Conservation (phyloP, 2,888 invertebrate species). For the Lycia hirtaria region DNA sequence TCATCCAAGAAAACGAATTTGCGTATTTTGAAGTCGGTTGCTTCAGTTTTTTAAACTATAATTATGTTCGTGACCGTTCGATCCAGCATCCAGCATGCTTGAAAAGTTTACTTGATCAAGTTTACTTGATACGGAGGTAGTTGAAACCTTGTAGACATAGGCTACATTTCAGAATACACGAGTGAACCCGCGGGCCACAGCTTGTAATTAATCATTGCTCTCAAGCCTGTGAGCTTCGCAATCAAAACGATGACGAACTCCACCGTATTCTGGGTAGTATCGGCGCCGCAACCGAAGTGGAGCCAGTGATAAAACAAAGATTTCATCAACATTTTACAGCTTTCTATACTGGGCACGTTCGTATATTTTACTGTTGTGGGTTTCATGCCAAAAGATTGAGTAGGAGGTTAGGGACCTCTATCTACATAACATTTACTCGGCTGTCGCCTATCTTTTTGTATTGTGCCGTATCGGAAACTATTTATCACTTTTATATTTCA, state of each 20-base stretch:
- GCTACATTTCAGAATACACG: no score
- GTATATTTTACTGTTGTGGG: slow-evolving; percentile 22
- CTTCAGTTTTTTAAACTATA: no score
- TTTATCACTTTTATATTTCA: slow-evolving; percentile 13
- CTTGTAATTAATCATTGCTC: background rate
- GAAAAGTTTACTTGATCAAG: no score
- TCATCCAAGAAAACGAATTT: no score
- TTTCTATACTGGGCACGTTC: slow-evolving; percentile 26
- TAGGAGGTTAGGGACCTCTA: slow-evolving; percentile 19
- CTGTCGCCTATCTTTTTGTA: slow-evolving; percentile 18
- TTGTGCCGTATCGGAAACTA: slow-evolving; percentile 13
- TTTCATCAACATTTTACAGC: slow-evolving; percentile 23
- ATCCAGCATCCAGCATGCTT: no score
- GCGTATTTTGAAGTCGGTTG: no score
- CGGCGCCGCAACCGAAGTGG: slow-evolving; percentile 3
- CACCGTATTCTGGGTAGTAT: slow-evolving; percentile 1
- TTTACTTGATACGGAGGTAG: no score
- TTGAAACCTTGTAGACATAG: no score
- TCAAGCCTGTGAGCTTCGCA: background rate
- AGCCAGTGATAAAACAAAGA: slow-evolving; percentile 23
- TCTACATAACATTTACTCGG: slow-evolving; percentile 16
- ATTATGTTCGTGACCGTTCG: no score
- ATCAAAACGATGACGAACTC: background rate
- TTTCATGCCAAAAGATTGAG: slow-evolving; percentile 22
- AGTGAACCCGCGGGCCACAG: no score